These are phyloP conservation scores for Burhinus oedicnemus DNA, from an alignment of 2,113 vertebrate genomes.

Conservation along the genomic window DNA sequence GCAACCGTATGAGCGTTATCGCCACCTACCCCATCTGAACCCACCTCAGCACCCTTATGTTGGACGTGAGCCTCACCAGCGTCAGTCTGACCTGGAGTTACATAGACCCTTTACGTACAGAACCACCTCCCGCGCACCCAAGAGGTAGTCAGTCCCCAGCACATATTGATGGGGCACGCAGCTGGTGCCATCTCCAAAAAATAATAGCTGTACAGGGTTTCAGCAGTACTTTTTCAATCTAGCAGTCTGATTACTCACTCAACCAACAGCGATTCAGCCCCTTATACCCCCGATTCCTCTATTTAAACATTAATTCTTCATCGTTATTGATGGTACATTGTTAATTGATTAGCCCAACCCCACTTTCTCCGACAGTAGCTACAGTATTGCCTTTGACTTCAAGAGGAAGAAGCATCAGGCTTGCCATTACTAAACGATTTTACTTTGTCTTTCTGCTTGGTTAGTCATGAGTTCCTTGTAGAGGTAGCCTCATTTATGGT, in stretches of 20 bases:
- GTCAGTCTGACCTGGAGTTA: background rate
- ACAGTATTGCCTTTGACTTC: background rate
- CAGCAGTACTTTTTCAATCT: background rate
- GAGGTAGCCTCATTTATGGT: background rate
- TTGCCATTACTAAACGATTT: background rate
- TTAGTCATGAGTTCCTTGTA: background rate
- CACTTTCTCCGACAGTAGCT: too few species aligned
- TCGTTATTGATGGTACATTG: too few species aligned
- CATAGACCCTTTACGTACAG: rapidly evolving
- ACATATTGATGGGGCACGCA: rapidly evolving
- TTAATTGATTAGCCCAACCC: background rate
- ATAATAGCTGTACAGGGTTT: rapidly evolving
- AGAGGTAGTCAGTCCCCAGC: background rate
- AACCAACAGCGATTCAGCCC: background rate
- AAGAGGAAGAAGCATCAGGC: background rate
- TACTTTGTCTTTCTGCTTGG: background rate
- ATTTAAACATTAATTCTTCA: background rate
- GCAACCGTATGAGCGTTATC: rapidly evolving
- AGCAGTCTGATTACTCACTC: too few species aligned
- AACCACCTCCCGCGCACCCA: rapidly evolving
- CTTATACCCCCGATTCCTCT: rapidly evolving
- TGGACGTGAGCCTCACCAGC: rapidly evolving
- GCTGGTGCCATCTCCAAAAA: background rate
- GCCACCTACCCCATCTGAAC: too few species aligned
- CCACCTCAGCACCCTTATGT: background rate